Evolutionary conservation across 2,888 invertebrate species (phyloP), one percentile per base, ranked within the genome.

Genomic region (Smittia aterrima): DNA sequence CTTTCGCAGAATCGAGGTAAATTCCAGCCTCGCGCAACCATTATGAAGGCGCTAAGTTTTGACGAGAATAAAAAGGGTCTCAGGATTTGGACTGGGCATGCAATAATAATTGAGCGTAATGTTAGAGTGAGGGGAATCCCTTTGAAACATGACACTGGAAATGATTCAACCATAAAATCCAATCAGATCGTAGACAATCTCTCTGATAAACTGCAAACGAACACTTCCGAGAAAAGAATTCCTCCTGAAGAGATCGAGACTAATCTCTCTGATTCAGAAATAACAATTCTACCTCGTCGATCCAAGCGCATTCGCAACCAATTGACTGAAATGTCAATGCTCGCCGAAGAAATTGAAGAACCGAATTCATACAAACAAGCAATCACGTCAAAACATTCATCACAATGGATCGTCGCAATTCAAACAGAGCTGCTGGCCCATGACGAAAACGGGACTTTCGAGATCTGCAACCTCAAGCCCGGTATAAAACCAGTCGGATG

Each of bases 161-260:
- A 38, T 38, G 38, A 38, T 38, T 38, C 40, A 66, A 78, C 1
- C 75, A 75, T 9, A 76, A 76, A 40, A 78, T 76, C 53, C 79
- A 79, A 73, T 78, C 79, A 16, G 72, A 79, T 16, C 75, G 80
- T 11, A 75, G 75, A 22, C 77, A 77, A 54, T 62, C 76, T 38
- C 76, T 77, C 74, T 76, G 78, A 25, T 77, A 76, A 4, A 76
- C 76, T 18, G 77, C 77, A 1, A 77, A 77, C 32, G 76, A 76
- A 16, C 72, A 62, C 13, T 74, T 77, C 18, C 74, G 77, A 54
- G 75, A 76, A 25, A 76, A 77, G 66, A 77, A 77, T 53, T 76
- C 73, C 74, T 25, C 77, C 77, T 6, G 41, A 47, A 20, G 76
- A 76, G 1, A 25, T 76, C 3, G 40, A 73, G 25, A 47, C 32